These are phyloP conservation scores for Tenebrosternarchus preto DNA, from an alignment of 2,113 vertebrate genomes.

Conservation along the genomic window DNA sequence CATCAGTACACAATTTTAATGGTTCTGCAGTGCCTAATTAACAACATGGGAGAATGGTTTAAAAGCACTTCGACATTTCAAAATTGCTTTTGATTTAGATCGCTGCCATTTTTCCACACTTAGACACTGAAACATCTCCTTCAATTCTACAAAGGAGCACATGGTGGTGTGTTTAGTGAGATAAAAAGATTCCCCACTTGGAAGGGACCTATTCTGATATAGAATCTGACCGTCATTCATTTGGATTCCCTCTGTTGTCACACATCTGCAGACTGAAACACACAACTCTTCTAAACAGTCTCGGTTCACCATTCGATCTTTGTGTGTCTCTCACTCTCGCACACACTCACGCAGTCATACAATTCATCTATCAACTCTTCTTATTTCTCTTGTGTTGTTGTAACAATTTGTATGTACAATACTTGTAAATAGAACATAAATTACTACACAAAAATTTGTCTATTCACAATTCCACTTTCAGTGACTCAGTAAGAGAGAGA, in stretches of 20 bases:
- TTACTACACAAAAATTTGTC: constrained; percentile 76
- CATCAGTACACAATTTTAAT: constrained; percentile 34
- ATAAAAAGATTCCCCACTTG: not conserved
- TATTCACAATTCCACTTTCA: constrained; percentile 73
- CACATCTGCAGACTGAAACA: constrained; percentile 55
- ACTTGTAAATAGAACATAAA: constrained; percentile 82
- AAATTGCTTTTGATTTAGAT: constrained; percentile 35
- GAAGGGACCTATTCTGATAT: constrained; percentile 57
- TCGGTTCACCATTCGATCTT: constrained; percentile 64
- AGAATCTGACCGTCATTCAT: constrained; percentile 62
- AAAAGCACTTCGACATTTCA: constrained; percentile 40
- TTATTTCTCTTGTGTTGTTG: constrained; percentile 62
- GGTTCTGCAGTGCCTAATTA: constrained; percentile 24
- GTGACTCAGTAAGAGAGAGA: constrained; percentile 53
- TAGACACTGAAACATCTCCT: constrained; percentile 25
- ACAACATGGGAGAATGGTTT: constrained; percentile 32
- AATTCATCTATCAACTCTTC: constrained; percentile 39
- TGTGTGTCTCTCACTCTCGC: not conserved
- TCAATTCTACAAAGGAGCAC: constrained; percentile 38
- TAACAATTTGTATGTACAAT: constrained; percentile 81
- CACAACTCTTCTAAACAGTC: constrained; percentile 73
- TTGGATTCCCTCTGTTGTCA: constrained; percentile 18
- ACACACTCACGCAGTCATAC: constrained; percentile 23
- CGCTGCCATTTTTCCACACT: constrained; percentile 20
- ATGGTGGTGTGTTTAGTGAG: constrained; percentile 15